phyloP scores from a whole-genome alignment of 2,113 vertebrate genomes.

The Empidonax alnorum region DNA sequence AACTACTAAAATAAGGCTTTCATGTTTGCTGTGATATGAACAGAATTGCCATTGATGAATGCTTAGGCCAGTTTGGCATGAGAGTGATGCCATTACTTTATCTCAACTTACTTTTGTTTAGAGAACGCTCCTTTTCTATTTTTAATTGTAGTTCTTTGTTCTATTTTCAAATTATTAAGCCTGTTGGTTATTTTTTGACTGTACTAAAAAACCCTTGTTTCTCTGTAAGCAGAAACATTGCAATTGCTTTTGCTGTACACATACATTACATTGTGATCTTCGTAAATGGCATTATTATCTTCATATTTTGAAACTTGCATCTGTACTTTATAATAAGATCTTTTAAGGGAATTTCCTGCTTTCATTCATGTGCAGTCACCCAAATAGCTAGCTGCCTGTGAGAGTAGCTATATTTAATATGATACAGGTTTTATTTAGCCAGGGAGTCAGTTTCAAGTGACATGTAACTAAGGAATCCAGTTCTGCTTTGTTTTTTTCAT shows the following conservation, averaged over 20 bases:
- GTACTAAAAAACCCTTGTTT: background rate
- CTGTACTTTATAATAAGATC: background rate
- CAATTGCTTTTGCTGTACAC: slow-evolving; percentile 10
- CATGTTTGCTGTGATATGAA: slow-evolving; percentile 48
- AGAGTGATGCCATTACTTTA: background rate
- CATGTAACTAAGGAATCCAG: background rate
- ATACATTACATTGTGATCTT: background rate
- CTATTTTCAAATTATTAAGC: background rate
- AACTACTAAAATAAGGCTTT: background rate
- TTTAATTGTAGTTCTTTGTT: background rate
- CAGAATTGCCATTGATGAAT: background rate
- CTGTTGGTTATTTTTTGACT: background rate
- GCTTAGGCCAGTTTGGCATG: background rate
- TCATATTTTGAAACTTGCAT: background rate
- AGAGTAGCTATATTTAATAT: background rate
- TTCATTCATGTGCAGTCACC: background rate
- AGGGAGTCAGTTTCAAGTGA: background rate
- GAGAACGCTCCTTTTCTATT: background rate
- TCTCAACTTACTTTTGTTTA: background rate
- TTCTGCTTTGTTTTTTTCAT: background rate
- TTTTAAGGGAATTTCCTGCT: background rate
- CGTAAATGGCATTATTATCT: slow-evolving; percentile 1
- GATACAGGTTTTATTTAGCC: background rate
- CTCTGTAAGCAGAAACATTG: slow-evolving; percentile 21
- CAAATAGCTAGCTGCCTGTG: background rate